A percentile compares a stretch with the other conserved stretches of the same genome.
These are phyloP conservation scores for Caprella mutica DNA, from an alignment of 2,888 invertebrate genomes.

Conservation along the genomic window DNA sequence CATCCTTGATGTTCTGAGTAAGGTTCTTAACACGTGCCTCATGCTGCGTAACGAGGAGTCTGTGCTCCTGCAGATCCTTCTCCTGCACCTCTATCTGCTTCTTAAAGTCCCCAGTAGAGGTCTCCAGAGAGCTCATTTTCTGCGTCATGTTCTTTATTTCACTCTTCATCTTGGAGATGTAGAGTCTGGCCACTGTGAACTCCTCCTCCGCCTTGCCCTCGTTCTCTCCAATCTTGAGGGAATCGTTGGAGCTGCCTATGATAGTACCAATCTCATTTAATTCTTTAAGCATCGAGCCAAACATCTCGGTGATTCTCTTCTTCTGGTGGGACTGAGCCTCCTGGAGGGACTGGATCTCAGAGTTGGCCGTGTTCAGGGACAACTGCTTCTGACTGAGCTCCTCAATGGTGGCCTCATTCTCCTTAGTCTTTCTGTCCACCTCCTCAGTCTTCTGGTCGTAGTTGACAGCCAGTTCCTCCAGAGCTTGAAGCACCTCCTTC, in stretches of 20 bases:
- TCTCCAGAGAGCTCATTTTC: slow-evolving; percentile 76
- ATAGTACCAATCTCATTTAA: slow-evolving; percentile 85
- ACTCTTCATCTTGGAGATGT: slow-evolving; percentile 97
- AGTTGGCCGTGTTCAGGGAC: slow-evolving; percentile 65
- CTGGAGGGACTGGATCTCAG: slow-evolving; percentile 82
- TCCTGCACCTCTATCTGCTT: slow-evolving; percentile 67
- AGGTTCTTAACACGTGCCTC: slow-evolving; percentile 92
- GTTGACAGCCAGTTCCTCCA: slow-evolving; percentile 97
- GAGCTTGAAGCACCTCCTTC: slow-evolving; percentile 89
- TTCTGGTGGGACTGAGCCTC: slow-evolving; percentile 89
- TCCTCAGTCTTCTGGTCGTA: slow-evolving; percentile 99
- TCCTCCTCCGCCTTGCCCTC: slow-evolving; percentile 80
- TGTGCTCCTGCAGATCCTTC: slow-evolving; percentile 78
- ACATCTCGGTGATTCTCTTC: slow-evolving; percentile 87
- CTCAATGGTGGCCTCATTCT: slow-evolving; percentile 80
- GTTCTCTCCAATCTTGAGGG: slow-evolving; percentile 44
- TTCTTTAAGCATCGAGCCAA: slow-evolving; percentile 84
- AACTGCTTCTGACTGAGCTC: slow-evolving; percentile 77
- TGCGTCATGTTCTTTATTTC: slow-evolving; percentile 93
- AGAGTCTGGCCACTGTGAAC: slow-evolving; percentile 92
- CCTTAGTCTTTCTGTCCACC: slow-evolving; percentile 88
- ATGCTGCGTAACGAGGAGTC: slow-evolving; percentile 84
- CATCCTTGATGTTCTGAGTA: slow-evolving; percentile 87
- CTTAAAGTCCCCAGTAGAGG: slow-evolving; percentile 54
- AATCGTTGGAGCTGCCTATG: slow-evolving; percentile 64